Base-by-base conservation (phyloP, 2,113 vertebrate genomes). In the Actenoides lindsayi region DNA sequence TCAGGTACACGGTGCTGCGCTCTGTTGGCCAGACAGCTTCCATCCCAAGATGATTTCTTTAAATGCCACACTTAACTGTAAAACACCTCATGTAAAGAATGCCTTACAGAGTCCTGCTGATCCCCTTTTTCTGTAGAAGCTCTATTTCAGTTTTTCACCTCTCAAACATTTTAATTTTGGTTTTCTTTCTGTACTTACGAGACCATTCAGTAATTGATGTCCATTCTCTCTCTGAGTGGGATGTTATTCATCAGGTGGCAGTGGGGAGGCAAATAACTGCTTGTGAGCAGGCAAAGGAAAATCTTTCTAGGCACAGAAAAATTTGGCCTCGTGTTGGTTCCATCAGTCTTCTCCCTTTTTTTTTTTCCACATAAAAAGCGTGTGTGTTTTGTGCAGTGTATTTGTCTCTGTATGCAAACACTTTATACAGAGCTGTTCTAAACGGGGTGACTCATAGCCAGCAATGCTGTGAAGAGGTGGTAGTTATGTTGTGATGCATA, bases 401-500 rank as follows among this genome's bases (percentile, higher is more conserved):
- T 74, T 81, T 83, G 71, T 82, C 51, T 53, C 35, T 60, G 62
- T 89, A 9, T 42, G 88, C 90, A 93, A 13, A 75, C 87, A 30
- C 82, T 71, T 50, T 74, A 56, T 48, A 6, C 75, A 10, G 53
- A 82, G 57, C 51, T 67, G 41, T 68, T 81, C 23, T 35, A 67
- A 67, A 57, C 17, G 27, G 24, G 74, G 70, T 60, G 87, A 71
- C 35, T 93, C 87, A 50, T 11, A 46, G 87, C 63, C 46, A 44
- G 71, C 77, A 83, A 62, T 24, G n/a, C 62, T 83, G 90, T 64
- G 88, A 88, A 53, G 88, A 88, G 88, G 71, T 93, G 90, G 25
- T 53, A 13, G 59, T 73, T 53, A 6, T 19, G 65, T 81, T 2
- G 9, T 53, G 70, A n/a, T 76, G 35, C 92, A 13, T 8, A 8